phyloP scores from a whole-genome alignment of 2,888 invertebrate species.

The Poecilus cupreus region DNA sequence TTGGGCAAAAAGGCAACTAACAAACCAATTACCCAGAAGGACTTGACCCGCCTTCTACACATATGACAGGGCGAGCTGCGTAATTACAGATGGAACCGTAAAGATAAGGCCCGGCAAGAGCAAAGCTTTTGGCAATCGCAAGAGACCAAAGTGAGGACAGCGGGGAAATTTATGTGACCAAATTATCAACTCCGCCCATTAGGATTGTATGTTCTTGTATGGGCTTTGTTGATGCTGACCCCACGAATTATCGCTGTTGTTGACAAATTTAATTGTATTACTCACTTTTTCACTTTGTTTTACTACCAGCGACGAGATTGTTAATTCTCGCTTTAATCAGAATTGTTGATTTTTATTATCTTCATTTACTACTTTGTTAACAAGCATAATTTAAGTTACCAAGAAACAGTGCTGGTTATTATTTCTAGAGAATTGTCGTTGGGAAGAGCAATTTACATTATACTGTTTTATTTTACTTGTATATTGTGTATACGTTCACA shows the following conservation, averaged over 20 bases:
- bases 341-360: neutral
- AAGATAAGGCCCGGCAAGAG: conserved; percentile 43
- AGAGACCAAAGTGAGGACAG: conserved; percentile 11
- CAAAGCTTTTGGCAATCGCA: conserved; percentile 41
- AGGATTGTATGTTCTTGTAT: conserved; percentile 14
- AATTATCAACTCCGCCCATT: conserved; percentile 44
- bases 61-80: conserved; percentile 52
- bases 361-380: no score
- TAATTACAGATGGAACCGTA: conserved; percentile 53
- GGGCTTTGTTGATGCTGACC: neutral
- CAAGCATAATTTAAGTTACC: no score
- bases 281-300: neutral
- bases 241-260: conserved; percentile 18
- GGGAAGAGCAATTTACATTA: no score
- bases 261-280: conserved; percentile 32
- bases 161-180: conserved; percentile 36
- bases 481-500: no score
- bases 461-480: no score
- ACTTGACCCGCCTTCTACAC: conserved; percentile 38
- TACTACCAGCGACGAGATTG: neutral
- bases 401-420: no score
- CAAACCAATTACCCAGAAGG: conserved; percentile 51
- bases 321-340: neutral
- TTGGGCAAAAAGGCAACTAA: conserved; percentile 50
- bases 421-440: no score